Conservation (phyloP, 2,797 vertebrate genomes). For the Danio albolineatus region DNA sequence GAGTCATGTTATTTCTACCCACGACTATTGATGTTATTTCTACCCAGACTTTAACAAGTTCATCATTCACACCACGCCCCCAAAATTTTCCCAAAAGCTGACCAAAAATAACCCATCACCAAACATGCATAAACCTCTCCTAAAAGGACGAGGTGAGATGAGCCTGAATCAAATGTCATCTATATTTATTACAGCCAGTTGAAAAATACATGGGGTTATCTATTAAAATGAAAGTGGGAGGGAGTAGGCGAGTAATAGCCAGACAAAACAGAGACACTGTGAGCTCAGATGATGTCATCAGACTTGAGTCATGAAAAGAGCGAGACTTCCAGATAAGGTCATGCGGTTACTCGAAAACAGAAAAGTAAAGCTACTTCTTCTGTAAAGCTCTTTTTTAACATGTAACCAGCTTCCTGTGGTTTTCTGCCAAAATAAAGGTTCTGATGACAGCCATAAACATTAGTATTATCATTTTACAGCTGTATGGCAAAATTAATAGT, state of each 20-base stretch:
- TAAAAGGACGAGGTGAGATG: neutral
- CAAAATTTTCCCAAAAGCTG: no score
- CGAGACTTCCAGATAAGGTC: neutral
- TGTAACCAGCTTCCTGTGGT: neutral
- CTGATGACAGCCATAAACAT: neutral
- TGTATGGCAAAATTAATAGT: neutral
- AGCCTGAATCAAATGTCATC: neutral
- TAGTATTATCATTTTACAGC: neutral
- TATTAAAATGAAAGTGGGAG: neutral
- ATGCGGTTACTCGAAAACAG: neutral
- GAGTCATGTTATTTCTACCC: no score
- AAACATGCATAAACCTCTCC: no score
- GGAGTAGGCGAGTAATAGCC: neutral
- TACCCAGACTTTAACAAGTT: no score
- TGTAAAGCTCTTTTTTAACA: neutral
- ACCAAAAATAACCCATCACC: no score
- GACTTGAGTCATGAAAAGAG: constrained; percentile 8
- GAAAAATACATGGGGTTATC: neutral
- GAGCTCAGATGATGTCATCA: constrained; percentile 31
- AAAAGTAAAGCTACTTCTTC: no score
- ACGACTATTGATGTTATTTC: no score
- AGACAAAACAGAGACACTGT: constrained; percentile 10
- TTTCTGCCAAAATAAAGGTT: neutral
- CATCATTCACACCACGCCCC: no score
- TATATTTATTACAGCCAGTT: neutral